phyloP scores from a whole-genome alignment of 2,888 invertebrate species.

The Melanostoma scalare region DNA sequence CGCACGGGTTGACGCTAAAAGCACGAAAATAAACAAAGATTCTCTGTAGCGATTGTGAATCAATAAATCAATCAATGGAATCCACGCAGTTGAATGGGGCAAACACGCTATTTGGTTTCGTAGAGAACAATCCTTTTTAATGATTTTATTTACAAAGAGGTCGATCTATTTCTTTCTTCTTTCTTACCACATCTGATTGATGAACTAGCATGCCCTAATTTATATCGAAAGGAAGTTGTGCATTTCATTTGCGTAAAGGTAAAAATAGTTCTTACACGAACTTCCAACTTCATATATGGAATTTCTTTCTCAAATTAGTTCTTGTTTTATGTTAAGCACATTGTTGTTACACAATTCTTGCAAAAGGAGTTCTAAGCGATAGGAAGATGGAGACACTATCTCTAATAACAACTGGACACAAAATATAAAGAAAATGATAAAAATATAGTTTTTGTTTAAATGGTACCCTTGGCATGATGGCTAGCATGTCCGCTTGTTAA shows the following conservation, averaged over 20 bases:
- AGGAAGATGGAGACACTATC: no score
- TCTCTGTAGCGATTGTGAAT: conserved; percentile 37
- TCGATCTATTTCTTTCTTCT: not conserved
- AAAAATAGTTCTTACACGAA: not conserved
- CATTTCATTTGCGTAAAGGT: not conserved
- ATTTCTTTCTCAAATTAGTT: no score
- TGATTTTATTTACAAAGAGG: conserved; percentile 6
- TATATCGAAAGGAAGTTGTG: conserved; percentile 2
- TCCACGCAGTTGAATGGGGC: conserved; percentile 45
- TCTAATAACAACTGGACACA: no score
- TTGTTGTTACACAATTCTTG: no score
- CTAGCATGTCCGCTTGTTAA: no score
- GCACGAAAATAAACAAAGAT: conserved; percentile 31
- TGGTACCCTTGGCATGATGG: no score
- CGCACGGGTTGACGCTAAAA: conserved; percentile 1
- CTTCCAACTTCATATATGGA: no score
- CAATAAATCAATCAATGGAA: conserved; percentile 69
- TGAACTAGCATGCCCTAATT: not conserved
- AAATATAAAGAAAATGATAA: no score
- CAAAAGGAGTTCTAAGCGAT: no score
- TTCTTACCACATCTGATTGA: conserved; percentile 13
- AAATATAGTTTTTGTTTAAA: no score
- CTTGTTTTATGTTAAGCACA: no score
- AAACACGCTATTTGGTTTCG: conserved; percentile 2
- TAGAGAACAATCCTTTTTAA: not conserved